Base-by-base conservation (phyloP, 1,140 invertebrate species). In the Euura lappo region DNA sequence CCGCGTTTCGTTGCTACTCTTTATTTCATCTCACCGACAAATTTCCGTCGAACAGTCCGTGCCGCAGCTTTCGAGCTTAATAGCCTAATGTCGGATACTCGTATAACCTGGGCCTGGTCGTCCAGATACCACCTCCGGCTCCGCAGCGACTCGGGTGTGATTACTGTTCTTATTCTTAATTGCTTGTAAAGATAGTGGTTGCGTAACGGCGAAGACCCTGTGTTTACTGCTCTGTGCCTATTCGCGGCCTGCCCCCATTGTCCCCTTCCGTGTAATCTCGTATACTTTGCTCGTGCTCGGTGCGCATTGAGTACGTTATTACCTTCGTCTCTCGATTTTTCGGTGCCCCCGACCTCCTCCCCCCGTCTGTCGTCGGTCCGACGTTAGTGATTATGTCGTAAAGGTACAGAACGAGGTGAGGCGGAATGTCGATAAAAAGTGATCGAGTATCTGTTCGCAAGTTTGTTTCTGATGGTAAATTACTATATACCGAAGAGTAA, bases 121-220 rank as follows among this genome's bases (percentile, higher is more conserved):
- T 28, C 28, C 51, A 0, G 51, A 11, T 4, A 11, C 13, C 51
- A 11, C 51, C 51, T 65, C 60, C 28, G 51, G 71, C 60, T 47
- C 28, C 28, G 46, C 46, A 43, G 42, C 64, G 67, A 71, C 71
- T 44, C 47, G 28, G 28, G 28, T 71, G 28, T 66, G 71, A 71
- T 71, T 65, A 71, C 71, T 45, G 71, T 71, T 71, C 28, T 71
- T 71, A 71, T 65, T 64, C 71, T 66, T 71, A 71, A 71, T 71
- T 71, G 71, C 64, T 66, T 66, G 64, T 60, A 60, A 60, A 60
- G 8, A 60, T 60, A 60, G 51, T 60, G 8, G 13, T 60, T 60
- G 51, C 51, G 13, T 60, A 60, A 60, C 51, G 6, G 51, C 51
- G 13, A 60, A 60, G 51, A 60, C 51, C 51, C 51, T 60, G 6